Conservation (phyloP, 2,888 invertebrate genomes). For the Chaetogeoica ovagalla region DNA sequence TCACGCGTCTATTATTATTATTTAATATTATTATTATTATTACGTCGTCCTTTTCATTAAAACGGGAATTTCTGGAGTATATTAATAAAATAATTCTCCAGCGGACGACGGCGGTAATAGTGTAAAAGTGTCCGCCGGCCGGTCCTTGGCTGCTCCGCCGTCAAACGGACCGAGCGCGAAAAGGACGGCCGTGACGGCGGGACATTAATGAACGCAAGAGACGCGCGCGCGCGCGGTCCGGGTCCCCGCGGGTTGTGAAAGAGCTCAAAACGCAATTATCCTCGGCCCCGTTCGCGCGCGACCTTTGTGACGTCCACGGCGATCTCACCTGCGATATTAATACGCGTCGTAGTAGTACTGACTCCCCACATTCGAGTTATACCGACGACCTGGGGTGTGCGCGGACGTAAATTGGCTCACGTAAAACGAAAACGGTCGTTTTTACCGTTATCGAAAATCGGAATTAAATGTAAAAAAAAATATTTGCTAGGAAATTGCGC, state of each 20-base stretch:
- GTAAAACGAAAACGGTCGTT: neutral
- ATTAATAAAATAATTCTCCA: slow-evolving; percentile 50
- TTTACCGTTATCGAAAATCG: neutral
- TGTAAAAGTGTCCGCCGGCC: slow-evolving; percentile 41
- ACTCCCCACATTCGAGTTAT: too few relatives aligned
- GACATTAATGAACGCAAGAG: slow-evolving; percentile 46
- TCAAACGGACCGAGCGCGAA: slow-evolving; percentile 27
- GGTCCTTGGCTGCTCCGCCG: neutral
- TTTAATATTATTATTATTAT: too few relatives aligned
- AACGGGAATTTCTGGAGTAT: slow-evolving; percentile 50
- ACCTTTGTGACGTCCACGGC: neutral
- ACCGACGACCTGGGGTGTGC: too few relatives aligned
- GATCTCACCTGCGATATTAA: slow-evolving; percentile 49
- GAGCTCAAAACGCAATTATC: slow-evolving; percentile 50
- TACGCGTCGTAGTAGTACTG: too few relatives aligned
- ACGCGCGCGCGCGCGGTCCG: slow-evolving; percentile 2
- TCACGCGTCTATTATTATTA: neutral
- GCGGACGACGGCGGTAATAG: slow-evolving; percentile 2
- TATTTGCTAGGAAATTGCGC: too few relatives aligned
- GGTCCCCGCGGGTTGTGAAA: slow-evolving; percentile 15
- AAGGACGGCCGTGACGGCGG: slow-evolving; percentile 51
- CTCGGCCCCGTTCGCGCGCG: slow-evolving; percentile 27
- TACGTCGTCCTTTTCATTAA: slow-evolving; percentile 46
- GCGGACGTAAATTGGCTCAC: slow-evolving; percentile 45
- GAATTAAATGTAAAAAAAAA: too few relatives aligned